Conservation (phyloP, 2,113 vertebrate genomes). For the Felis chaus region DNA sequence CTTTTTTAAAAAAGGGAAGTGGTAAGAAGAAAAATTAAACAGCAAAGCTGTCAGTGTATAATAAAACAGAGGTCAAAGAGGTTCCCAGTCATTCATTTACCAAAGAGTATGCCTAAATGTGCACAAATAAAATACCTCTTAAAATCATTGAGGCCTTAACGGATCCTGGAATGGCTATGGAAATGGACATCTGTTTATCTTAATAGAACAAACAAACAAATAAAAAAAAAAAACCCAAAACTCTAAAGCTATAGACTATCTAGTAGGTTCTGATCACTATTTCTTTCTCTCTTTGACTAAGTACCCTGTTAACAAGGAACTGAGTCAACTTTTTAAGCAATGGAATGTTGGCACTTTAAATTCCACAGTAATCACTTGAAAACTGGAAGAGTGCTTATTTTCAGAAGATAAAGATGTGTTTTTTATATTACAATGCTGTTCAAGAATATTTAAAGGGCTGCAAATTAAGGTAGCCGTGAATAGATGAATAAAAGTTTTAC, state of each 20-base stretch:
- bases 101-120: neutral
- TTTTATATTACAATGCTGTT: neutral
- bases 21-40: slow-evolving; percentile 34
- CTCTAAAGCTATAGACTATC: neutral
- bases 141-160: slow-evolving; percentile 26
- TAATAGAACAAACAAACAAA: neutral
- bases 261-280: neutral
- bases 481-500: slow-evolving; percentile 47
- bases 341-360: neutral
- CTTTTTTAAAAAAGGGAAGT: neutral
- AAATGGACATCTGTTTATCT: neutral
- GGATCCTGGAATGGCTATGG: neutral
- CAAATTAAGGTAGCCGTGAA: slow-evolving; percentile 18
- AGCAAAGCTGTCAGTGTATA: neutral
- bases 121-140: neutral
- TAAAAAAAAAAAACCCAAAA: neutral
- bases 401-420: neutral
- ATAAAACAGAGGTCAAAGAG: neutral
- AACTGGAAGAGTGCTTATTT: slow-evolving; percentile 10
- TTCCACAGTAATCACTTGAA: slow-evolving; percentile 15
- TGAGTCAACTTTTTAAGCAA: slow-evolving; percentile 29
- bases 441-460: neutral
- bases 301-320: neutral
- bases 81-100: slow-evolving; percentile 37
- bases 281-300: neutral